A percentile compares a stretch with the other conserved stretches of the same genome.
Conservation (phyloP, 2,797 vertebrate genomes). For the Lepilemur ruficaudatus region DNA sequence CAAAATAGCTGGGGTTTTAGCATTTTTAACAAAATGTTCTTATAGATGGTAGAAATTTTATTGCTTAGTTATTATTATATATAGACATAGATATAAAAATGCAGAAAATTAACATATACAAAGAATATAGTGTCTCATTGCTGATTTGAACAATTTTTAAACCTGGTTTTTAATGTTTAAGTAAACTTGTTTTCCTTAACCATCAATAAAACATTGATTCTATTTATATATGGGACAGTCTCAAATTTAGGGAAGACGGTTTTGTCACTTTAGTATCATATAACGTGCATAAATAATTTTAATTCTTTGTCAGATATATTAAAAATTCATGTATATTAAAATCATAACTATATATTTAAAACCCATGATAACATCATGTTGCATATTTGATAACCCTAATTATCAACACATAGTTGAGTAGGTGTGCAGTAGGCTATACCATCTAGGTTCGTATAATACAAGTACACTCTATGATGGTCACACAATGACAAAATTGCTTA, state of each 20-base stretch:
- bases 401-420: neutral
- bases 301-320: neutral
- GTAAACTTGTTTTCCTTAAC: neutral
- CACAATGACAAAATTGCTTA: neutral
- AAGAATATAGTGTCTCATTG: neutral
- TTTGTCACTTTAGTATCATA: neutral
- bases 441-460: neutral
- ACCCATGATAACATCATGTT: neutral
- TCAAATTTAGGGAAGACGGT: neutral
- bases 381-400: neutral
- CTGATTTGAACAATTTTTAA: neutral
- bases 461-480: neutral
- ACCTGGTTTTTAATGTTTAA: neutral
- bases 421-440: neutral
- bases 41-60: conserved; percentile 3
- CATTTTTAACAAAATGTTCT: conserved; percentile 4
- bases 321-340: conserved; percentile 27
- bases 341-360: neutral
- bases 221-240: neutral
- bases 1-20: neutral
- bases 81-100: neutral
- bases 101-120: neutral
- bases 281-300: neutral
- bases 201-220: neutral
- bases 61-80: neutral